These are phyloP conservation scores for Hipposideros armiger DNA, from an alignment of 2,113 vertebrate genomes.

Conservation along the genomic window DNA sequence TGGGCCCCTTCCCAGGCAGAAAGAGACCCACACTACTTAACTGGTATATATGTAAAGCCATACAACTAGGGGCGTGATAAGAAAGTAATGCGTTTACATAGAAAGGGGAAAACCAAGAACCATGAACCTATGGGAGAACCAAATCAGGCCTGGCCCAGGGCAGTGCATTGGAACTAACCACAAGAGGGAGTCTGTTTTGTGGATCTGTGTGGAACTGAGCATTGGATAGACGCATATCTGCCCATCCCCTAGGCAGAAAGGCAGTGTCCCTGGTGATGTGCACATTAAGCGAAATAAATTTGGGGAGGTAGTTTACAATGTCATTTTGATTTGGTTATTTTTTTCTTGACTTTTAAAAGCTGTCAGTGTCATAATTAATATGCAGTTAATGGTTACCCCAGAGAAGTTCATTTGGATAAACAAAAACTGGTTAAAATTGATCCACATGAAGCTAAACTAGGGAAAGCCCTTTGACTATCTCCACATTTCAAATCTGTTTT, in stretches of 20 bases:
- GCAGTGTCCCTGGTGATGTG: neutral
- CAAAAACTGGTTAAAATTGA: neutral
- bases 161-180: neutral
- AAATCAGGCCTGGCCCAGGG: neutral
- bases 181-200: neutral
- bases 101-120: neutral
- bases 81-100: neutral
- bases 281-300: neutral
- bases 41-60: neutral
- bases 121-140: neutral
- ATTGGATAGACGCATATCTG: neutral
- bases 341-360: conserved; percentile 43
- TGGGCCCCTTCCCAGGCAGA: neutral
- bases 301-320: neutral
- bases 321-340: conserved; percentile 4
- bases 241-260: neutral
- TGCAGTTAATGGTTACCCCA: neutral
- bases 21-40: neutral
- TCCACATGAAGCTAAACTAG: neutral
- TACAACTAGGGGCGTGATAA: neutral
- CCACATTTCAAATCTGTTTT: conserved; percentile 33
- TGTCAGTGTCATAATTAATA: neutral
- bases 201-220: neutral
- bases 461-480: neutral
- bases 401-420: neutral